Base-by-base conservation (phyloP, 2,888 invertebrate genomes). In the Eupithecia pulchellata region DNA sequence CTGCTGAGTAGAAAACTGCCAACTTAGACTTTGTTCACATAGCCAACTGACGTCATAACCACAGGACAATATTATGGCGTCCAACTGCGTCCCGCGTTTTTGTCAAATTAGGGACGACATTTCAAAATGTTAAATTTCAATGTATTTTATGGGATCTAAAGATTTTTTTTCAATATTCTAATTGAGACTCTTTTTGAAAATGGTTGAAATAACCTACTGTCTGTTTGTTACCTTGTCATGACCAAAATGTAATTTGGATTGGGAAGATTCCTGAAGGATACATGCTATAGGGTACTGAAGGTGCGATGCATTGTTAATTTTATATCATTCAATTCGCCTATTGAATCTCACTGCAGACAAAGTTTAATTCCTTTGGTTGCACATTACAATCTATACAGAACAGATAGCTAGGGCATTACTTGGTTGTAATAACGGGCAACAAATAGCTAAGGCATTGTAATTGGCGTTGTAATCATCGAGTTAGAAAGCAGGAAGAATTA, bases 401-500 rank as follows among this genome's bases (percentile, higher is more conserved):
- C n/a, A n/a, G 42, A n/a, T 20, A 20, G n/a, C n/a, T 32, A 39
- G 11, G n/a, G n/a, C 58, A 60, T 30, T 60, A 60, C 58, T 60
- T 60, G 5, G 30, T 60, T 32, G 30, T 32, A 62, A 32, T 30
- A 58, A 30, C 58, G 58, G 25, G 20, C 52, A 27, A 57, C 55
- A 61, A 58, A 61, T 60, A 60, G 17, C 52, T 52, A 68, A 42
- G 57, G 61, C 29, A 60, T 30, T 30, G 58, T 64, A 64, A 66
- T 62, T 65, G 47, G 64, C 42, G 47, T 13, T 30, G 39, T 60
- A 63, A 65, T 32, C 30, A 47, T 63, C 32, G 25, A 64, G 42
- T 30, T 64, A 75, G 73, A 71, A 74, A 69, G 73, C 55, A 52
- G 60, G 29, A 69, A 69, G 69, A 61, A 68, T 67, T 67, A 65